Base-by-base conservation (phyloP, 2,888 invertebrate species). In the Psylliodes chrysocephalus region DNA sequence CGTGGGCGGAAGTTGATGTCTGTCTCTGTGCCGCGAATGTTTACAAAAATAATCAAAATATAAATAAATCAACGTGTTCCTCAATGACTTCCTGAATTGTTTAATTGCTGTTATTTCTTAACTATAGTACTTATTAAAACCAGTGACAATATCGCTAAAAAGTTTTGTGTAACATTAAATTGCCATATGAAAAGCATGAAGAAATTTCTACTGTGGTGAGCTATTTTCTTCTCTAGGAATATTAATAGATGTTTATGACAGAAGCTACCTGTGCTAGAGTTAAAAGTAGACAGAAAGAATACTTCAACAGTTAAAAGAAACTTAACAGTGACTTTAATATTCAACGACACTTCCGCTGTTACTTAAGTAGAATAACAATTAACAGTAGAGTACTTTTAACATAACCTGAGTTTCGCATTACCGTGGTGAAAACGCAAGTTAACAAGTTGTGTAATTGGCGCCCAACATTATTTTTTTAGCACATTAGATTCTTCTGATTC, bases 161-260 rank as follows among this genome's bases (percentile, higher is more conserved):
- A 38, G 52, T 53, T 60, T 46, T 46, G 56, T 47, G 60, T 56
- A 35, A 56, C 46, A 65, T 68, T 66, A 63, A 49, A 47, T 49
- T 64, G 57, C 71, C 68, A 71, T 69, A 71, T 69, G 72, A 72
- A 63, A 60, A 67, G 63, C 69, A 72, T 63, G 67, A 63, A 66
- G 60, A 67, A 64, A 60, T 68, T 66, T 64, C 55, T 63, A 63
- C 17, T 64, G 64, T 70, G 55, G 72, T 72, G 63, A 72, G 71
- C 62, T 60, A 59, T 57, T 61, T 67, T 60, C 66, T 72, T 68
- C 63, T 71, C 68, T 72, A 68, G 35, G 49, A 56, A 42, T 63
- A 63, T 63, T 63, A 57, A 63, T 63, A 63, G 63, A 63, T 46
- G 42, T 57, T n/a, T 57, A 57, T 63, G 63, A 56, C 63, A 46